phyloP scores from a whole-genome alignment of 2,113 vertebrate genomes.

The Meles meles region DNA sequence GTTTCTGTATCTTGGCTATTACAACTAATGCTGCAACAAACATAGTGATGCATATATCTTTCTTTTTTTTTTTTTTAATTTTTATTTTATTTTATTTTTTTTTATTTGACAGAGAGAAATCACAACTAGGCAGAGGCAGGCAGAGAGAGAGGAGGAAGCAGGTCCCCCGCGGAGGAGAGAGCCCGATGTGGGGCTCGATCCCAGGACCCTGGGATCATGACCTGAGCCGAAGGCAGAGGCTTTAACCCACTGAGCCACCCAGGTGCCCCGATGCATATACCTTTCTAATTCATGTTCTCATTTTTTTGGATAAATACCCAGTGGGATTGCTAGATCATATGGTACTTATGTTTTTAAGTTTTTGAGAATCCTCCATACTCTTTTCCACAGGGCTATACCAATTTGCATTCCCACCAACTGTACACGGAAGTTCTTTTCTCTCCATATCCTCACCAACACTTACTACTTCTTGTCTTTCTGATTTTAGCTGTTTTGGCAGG shows the following conservation, averaged over 20 bases:
- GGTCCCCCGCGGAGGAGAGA: too few species aligned
- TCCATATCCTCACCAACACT: not conserved
- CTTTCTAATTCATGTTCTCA: not conserved
- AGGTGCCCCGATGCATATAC: not conserved
- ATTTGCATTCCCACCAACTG: not conserved
- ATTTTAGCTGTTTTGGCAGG: not conserved
- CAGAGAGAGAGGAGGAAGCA: too few species aligned
- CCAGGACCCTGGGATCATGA: too few species aligned
- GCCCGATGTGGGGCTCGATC: too few species aligned
- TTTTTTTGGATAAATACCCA: not conserved
- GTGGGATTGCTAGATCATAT: not conserved
- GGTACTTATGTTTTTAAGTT: not conserved
- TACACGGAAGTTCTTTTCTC: not conserved
- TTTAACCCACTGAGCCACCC: too few species aligned
- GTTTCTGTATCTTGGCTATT: not conserved
- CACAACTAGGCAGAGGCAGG: too few species aligned
- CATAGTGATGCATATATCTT: not conserved
- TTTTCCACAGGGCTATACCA: not conserved
- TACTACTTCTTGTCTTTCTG: not conserved
- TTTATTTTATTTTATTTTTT: too few species aligned
- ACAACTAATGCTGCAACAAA: not conserved
- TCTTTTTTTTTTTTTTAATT: too few species aligned
- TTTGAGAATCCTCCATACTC: not conserved
- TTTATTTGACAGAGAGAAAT: too few species aligned
- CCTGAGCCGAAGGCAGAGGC: too few species aligned